Conservation (phyloP, 2,888 invertebrate genomes). For the Steromphala cineraria region DNA sequence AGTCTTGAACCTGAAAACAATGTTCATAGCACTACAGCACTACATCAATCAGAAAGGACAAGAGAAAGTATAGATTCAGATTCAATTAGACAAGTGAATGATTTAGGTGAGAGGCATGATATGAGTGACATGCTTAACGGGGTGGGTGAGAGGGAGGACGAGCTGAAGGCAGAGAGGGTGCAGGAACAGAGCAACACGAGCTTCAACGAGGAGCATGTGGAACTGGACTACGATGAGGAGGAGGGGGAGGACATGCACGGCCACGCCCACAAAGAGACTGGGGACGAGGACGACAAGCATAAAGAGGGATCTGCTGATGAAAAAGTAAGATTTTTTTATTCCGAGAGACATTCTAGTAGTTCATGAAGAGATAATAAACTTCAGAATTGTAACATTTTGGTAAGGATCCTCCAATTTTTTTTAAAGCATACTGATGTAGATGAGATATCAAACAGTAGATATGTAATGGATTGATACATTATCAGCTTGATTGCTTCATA, state of each 20-base stretch:
- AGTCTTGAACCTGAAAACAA: neutral
- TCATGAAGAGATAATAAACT: no score
- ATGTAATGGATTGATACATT: no score
- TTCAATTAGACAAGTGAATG: neutral
- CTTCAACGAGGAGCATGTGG: conserved; percentile 72
- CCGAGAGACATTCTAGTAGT: no score
- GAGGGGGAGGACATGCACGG: conserved; percentile 48
- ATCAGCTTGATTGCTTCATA: no score
- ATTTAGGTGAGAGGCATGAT: conserved; percentile 24
- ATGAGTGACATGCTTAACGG: conserved; percentile 29
- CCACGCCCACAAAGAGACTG: conserved; percentile 41
- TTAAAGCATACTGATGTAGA: no score
- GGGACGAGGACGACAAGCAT: conserved; percentile 57
- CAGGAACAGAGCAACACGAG: conserved; percentile 31
- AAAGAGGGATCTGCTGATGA: conserved; percentile 46
- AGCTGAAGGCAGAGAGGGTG: conserved; percentile 33
- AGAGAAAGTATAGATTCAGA: neutral
- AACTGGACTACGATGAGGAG: conserved; percentile 75
- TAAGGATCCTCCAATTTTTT: no score
- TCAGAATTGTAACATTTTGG: no score
- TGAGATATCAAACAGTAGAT: no score
- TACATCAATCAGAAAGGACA: neutral
- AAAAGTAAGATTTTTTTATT: conserved; percentile 1
- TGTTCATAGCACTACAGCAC: neutral
- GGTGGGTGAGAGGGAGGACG: conserved; percentile 45